These are phyloP conservation scores for Numenius arquata DNA, from an alignment of 2,113 vertebrate species.

Conservation along the genomic window DNA sequence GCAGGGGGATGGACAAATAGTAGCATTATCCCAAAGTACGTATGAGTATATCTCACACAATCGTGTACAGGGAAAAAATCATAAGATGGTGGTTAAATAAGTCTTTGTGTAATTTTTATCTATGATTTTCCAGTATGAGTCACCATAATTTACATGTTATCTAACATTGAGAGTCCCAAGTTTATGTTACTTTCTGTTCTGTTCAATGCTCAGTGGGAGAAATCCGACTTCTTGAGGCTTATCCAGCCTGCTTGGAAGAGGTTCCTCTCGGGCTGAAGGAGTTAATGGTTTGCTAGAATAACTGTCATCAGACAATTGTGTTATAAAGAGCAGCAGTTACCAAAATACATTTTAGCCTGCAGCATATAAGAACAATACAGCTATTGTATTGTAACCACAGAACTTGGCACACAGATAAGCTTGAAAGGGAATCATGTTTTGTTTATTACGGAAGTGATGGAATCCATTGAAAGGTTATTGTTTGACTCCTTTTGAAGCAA, in stretches of 20 bases:
- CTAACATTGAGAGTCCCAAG: conserved; percentile 24
- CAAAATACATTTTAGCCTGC: conserved; percentile 24
- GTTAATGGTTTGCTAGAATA: conserved; percentile 21
- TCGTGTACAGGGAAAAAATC: neutral
- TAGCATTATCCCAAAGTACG: neutral
- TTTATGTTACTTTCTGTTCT: neutral
- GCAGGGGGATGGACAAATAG: neutral
- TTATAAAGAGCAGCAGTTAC: conserved; percentile 28
- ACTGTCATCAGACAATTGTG: conserved; percentile 25
- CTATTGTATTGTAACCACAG: neutral
- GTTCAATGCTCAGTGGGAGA: neutral
- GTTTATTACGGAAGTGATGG: conserved; percentile 44
- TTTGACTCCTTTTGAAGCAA: neutral
- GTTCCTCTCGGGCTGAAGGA: neutral
- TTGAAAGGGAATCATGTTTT: conserved; percentile 25
- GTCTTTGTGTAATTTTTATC: conserved; percentile 55
- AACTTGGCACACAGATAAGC: neutral
- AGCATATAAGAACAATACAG: neutral
- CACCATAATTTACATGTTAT: conserved; percentile 62
- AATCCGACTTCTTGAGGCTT: neutral
- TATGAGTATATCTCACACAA: neutral
- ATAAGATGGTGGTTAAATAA: conserved; percentile 1
- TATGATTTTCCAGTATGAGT: conserved; percentile 20
- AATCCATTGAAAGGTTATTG: conserved; percentile 30
- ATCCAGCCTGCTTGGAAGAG: neutral